Evolutionary conservation across 2,888 invertebrate species (phyloP).

Genomic region (Deilephila porcellus): DNA sequence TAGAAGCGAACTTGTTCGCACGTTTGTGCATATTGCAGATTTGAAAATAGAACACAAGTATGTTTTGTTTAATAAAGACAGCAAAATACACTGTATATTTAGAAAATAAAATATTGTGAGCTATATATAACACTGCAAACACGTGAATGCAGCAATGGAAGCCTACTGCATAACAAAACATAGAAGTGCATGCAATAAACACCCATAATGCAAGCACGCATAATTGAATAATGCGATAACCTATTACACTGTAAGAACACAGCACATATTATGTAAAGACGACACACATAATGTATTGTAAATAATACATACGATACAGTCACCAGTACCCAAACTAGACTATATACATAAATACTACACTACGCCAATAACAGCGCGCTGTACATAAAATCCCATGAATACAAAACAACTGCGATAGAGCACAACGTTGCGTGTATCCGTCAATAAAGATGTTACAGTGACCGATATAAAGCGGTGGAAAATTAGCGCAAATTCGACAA

Average conservation of each 20-base stretch:
- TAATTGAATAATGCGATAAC: constrained; percentile 14
- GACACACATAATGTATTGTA: too few relatives aligned
- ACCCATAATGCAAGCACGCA: background rate
- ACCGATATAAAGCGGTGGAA: constrained; percentile 23
- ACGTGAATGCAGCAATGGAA: background rate
- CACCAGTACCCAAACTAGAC: background rate
- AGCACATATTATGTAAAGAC: background rate
- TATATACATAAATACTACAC: too few relatives aligned
- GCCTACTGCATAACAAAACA: constrained; percentile 3
- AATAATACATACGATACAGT: background rate
- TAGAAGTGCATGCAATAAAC: constrained; percentile 2
- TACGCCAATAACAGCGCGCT: too few relatives aligned
- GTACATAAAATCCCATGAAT: too few relatives aligned
- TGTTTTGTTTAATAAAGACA: too few relatives aligned
- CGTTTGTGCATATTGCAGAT: too few relatives aligned
- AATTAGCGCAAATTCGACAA: constrained; percentile 38
- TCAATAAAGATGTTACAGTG: constrained; percentile 24
- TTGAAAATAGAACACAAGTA: too few relatives aligned
- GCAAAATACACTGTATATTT: too few relatives aligned
- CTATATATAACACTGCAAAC: background rate
- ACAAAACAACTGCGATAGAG: background rate
- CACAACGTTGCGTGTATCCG: constrained; percentile 3
- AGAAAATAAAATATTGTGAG: too few relatives aligned
- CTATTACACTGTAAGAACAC: background rate
- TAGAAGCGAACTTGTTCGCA: too few relatives aligned